Percentiles rank a stretch among this genome's conserved stretches.
Conservation (phyloP, 1,140 invertebrate species). For the Lanistes nyassanus region DNA sequence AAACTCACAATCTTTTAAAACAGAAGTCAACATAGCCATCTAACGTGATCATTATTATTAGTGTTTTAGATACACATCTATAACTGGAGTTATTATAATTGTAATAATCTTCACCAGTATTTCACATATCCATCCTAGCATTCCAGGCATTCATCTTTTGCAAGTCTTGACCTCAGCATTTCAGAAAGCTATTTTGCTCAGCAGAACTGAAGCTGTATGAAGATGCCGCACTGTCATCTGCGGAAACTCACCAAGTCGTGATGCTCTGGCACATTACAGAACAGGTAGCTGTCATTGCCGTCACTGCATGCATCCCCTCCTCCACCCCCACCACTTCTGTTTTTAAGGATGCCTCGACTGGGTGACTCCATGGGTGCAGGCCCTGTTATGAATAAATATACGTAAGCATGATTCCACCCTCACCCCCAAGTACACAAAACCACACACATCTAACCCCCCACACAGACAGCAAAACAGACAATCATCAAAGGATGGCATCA, state of each 20-base stretch:
- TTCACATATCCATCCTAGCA: too few relatives aligned
- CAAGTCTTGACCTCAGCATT: too few relatives aligned
- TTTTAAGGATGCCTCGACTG: constrained; percentile 53
- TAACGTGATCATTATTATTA: too few relatives aligned
- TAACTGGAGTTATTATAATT: too few relatives aligned
- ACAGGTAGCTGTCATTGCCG: constrained; percentile 54
- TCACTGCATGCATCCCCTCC: neutral
- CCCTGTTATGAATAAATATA: constrained; percentile 21
- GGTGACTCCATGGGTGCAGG: constrained; percentile 37
- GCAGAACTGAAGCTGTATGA: neutral
- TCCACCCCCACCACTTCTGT: constrained; percentile 14
- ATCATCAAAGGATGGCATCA: too few relatives aligned
- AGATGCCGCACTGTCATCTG: neutral
- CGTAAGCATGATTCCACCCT: neutral
- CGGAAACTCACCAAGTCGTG: constrained; percentile 59
- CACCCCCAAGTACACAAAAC: constrained; percentile 1
- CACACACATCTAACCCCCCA: neutral
- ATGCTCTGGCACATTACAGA: constrained; percentile 65
- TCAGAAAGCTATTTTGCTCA: neutral
- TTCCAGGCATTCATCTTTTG: too few relatives aligned
- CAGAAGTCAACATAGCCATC: too few relatives aligned
- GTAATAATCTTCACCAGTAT: too few relatives aligned
- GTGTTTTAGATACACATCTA: too few relatives aligned
- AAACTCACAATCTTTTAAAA: too few relatives aligned
- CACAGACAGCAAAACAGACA: neutral